A percentile compares a stretch with the other conserved stretches of the same genome.
These are phyloP conservation scores for Oreochromis niloticus DNA, from an alignment of 2,113 vertebrate species.

Conservation along the genomic window DNA sequence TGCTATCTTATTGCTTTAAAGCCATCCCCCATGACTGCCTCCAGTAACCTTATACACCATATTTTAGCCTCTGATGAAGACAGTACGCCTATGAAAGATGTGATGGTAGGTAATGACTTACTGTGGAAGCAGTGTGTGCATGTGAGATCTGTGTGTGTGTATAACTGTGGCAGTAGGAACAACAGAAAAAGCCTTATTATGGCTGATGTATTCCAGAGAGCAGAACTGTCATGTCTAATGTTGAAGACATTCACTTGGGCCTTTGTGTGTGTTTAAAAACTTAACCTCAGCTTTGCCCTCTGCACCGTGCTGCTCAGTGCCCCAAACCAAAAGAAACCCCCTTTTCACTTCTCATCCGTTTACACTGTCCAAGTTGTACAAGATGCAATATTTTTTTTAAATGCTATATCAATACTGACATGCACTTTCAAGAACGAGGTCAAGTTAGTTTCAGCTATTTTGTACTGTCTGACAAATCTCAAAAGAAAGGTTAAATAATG, in stretches of 20 bases:
- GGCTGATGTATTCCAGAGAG: constrained; percentile 61
- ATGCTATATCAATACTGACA: not conserved
- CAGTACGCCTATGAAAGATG: constrained; percentile 23
- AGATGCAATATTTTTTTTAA: not conserved
- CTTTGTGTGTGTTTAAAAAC: constrained; percentile 42
- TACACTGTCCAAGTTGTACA: not conserved
- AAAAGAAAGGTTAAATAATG: not conserved
- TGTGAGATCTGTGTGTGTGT: not conserved
- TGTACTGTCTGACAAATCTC: not conserved
- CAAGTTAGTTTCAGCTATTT: not conserved
- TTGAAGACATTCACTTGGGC: constrained; percentile 23
- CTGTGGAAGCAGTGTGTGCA: constrained; percentile 1
- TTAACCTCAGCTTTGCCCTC: constrained; percentile 25
- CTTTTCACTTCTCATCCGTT: constrained; percentile 1
- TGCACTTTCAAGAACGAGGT: not conserved
- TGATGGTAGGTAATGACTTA: constrained; percentile 41
- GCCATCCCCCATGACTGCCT: constrained; percentile 29
- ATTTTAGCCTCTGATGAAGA: constrained; percentile 57
- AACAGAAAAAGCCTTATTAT: constrained; percentile 31
- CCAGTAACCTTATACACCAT: constrained; percentile 48
- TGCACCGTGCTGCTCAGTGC: constrained; percentile 2
- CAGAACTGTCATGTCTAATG: constrained; percentile 52
- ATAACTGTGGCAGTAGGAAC: not conserved
- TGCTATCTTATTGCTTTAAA: constrained; percentile 45
- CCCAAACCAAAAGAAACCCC: not conserved